Percentiles rank a stretch among this genome's conserved stretches.
Evolutionary conservation across 2,113 vertebrate genomes (phyloP).

Genomic region (Malaclemys terrapin): DNA sequence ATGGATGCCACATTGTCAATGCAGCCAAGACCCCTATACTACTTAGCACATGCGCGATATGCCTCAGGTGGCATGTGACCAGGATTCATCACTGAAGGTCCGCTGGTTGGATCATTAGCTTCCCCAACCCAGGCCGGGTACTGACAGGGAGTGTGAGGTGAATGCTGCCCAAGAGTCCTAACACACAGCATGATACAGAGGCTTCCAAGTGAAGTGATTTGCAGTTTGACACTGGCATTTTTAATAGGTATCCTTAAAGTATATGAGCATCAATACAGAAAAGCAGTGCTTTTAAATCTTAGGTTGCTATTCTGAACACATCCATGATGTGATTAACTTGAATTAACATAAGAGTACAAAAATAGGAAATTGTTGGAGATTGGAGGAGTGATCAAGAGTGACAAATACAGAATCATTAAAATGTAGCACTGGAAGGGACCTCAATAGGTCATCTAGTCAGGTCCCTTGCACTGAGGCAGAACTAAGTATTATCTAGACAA

Average conservation of each 20-base stretch:
- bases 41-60: too few species aligned
- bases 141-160: too few species aligned
- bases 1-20: neutral
- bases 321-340: neutral
- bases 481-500: neutral
- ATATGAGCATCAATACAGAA: neutral
- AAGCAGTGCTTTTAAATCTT: neutral
- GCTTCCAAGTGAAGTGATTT: neutral
- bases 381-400: neutral
- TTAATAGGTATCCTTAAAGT: neutral
- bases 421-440: neutral
- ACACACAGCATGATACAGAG: neutral
- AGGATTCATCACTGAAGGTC: too few species aligned
- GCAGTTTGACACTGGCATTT: fast-evolving
- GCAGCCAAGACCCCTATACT: neutral
- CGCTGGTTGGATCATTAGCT: too few species aligned
- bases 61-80: too few species aligned
- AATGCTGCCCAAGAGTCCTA: too few species aligned
- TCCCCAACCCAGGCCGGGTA: too few species aligned
- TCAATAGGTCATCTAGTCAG: neutral
- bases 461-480: neutral
- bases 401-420: neutral
- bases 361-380: neutral
- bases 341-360: neutral
- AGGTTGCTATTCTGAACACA: neutral